A percentile compares a stretch with the other conserved stretches of the same genome.
Evolutionary conservation across 1,140 invertebrate genomes (phyloP).

Genomic region (Mya arenaria): DNA sequence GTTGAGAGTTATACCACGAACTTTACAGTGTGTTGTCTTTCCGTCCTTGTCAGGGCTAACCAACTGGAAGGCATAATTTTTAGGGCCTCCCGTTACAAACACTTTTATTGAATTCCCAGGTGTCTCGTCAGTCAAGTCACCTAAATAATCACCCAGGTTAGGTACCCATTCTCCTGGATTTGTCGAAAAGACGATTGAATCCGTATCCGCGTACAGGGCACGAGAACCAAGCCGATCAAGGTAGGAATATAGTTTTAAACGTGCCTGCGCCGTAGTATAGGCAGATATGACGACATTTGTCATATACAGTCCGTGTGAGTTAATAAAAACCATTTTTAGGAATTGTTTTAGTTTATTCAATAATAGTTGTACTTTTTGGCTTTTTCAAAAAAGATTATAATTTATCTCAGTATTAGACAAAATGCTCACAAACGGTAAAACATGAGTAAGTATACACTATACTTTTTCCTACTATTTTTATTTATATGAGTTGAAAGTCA

Average conservation of each 20-base stretch:
- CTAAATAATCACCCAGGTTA: not conserved
- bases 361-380: too few relatives aligned
- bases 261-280: slow-evolving; percentile 78
- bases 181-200: slow-evolving; percentile 73
- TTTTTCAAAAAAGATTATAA: too few relatives aligned
- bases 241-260: slow-evolving; percentile 77
- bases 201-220: slow-evolving; percentile 80
- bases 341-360: too few relatives aligned
- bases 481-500: too few relatives aligned
- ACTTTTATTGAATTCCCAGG: not conserved
- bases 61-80: slow-evolving; percentile 40
- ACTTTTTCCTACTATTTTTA: too few relatives aligned
- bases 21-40: slow-evolving; percentile 6
- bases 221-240: slow-evolving; percentile 69
- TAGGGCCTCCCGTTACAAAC: slow-evolving; percentile 49
- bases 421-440: too few relatives aligned
- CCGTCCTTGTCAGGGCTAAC: not conserved
- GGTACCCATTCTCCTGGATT: slow-evolving; percentile 3
- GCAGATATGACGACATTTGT: slow-evolving; percentile 76
- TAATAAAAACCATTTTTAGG: too few relatives aligned
- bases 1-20: slow-evolving; percentile 43
- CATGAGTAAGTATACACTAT: too few relatives aligned
- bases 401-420: too few relatives aligned
- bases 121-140: slow-evolving; percentile 12
- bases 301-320: too few relatives aligned